phyloP scores from a whole-genome alignment of 2,888 invertebrate species.

The Bruchidius siliquastri region DNA sequence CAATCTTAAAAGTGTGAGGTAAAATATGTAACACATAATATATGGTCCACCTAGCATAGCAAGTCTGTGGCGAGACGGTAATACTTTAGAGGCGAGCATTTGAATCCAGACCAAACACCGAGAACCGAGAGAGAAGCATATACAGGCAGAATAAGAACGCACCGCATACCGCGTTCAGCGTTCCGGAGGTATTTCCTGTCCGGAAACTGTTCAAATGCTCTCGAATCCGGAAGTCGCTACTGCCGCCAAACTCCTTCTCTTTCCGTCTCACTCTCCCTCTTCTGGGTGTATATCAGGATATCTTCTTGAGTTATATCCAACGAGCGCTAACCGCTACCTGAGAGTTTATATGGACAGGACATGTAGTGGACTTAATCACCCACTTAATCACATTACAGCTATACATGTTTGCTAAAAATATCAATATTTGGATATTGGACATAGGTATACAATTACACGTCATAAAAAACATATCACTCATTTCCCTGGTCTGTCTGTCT shows the following conservation, averaged over 20 bases:
- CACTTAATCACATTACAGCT: too few relatives aligned
- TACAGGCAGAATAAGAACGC: neutral
- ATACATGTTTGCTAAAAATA: too few relatives aligned
- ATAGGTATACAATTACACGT: too few relatives aligned
- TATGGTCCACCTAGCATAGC: too few relatives aligned
- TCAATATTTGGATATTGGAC: too few relatives aligned
- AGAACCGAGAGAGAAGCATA: neutral
- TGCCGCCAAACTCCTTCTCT: constrained; percentile 24
- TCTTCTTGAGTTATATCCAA: neutral
- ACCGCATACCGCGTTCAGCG: neutral
- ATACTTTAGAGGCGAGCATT: neutral
- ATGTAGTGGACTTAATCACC: too few relatives aligned
- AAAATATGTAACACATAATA: too few relatives aligned
- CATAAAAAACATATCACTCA: too few relatives aligned
- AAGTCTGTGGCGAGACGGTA: neutral
- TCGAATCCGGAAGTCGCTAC: constrained; percentile 42
- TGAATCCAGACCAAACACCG: neutral
- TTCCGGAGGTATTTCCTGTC: constrained; percentile 35
- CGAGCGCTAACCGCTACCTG: neutral
- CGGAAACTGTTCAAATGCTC: constrained; percentile 44
- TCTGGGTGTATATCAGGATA: neutral
- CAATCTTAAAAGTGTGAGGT: too few relatives aligned
- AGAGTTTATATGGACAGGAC: too few relatives aligned
- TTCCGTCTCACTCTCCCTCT: neutral
- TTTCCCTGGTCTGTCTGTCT: too few relatives aligned